Conservation (phyloP, 2,797 vertebrate species). For the Mallotus villosus region DNA sequence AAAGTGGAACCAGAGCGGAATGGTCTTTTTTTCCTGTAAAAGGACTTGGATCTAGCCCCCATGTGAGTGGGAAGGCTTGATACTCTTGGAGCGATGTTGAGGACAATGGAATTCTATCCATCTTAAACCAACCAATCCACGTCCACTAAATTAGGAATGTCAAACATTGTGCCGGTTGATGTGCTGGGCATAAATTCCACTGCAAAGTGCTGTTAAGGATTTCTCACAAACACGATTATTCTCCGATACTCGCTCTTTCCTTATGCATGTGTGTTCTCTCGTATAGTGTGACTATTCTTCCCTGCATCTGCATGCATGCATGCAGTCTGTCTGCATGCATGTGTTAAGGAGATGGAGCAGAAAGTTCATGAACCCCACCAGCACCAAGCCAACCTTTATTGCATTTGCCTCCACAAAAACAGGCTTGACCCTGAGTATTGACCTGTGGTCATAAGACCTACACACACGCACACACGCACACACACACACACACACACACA, state of each 20-base stretch:
- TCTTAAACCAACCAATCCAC: slow-evolving; percentile 26
- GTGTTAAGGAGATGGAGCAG: neutral
- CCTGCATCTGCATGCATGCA: neutral
- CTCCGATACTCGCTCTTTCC: neutral
- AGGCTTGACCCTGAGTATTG: slow-evolving; percentile 48
- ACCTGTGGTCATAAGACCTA: slow-evolving; percentile 33
- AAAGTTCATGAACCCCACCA: slow-evolving; percentile 34
- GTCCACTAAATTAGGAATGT: slow-evolving; percentile 43
- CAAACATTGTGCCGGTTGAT: slow-evolving; percentile 57
- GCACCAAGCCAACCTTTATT: slow-evolving; percentile 33
- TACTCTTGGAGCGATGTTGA: slow-evolving; percentile 13
- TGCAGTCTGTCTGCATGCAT: neutral
- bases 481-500: slow-evolving; percentile 1
- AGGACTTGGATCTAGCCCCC: slow-evolving; percentile 33
- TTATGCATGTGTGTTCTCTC: neutral
- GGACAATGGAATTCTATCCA: slow-evolving; percentile 42
- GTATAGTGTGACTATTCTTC: neutral
- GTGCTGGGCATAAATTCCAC: slow-evolving; percentile 19
- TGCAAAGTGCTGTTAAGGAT: slow-evolving; percentile 36
- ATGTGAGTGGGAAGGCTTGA: slow-evolving; percentile 9
- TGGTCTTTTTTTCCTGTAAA: slow-evolving; percentile 36
- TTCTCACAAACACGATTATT: slow-evolving; percentile 20
- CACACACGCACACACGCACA: neutral
- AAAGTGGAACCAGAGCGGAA: slow-evolving; percentile 4
- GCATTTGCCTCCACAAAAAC: slow-evolving; percentile 45